phyloP scores from a whole-genome alignment of 2,888 invertebrate genomes.

The Agapetus fuscipes region DNA sequence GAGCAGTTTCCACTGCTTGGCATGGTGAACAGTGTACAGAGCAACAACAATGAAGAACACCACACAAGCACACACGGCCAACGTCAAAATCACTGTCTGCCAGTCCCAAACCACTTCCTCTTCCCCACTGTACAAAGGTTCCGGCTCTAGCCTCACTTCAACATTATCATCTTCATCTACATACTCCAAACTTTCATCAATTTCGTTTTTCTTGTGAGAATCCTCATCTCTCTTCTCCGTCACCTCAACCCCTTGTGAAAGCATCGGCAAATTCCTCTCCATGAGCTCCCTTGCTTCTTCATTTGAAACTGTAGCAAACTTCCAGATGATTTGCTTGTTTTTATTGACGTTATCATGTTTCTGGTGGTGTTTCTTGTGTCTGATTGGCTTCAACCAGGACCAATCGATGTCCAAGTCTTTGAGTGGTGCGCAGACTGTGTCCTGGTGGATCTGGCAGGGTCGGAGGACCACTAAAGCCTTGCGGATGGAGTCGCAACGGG shows the following conservation, averaged over 20 bases:
- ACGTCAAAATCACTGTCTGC: slow-evolving; percentile 60
- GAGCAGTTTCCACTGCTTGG: slow-evolving; percentile 69
- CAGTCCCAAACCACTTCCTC: slow-evolving; percentile 56
- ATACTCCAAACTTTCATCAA: slow-evolving; percentile 4
- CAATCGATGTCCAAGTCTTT: slow-evolving; percentile 55
- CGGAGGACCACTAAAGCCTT: slow-evolving; percentile 52
- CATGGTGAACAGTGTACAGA: slow-evolving; percentile 65
- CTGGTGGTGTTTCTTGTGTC: slow-evolving; percentile 13
- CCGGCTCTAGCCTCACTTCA: slow-evolving; percentile 30
- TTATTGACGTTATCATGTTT: slow-evolving; percentile 3
- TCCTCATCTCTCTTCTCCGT: slow-evolving; percentile 9
- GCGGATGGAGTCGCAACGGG: slow-evolving; percentile 50
- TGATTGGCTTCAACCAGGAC: slow-evolving; percentile 37
- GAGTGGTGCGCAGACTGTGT: slow-evolving; percentile 64
- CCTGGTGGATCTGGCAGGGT: slow-evolving; percentile 66
- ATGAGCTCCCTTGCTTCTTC: slow-evolving; percentile 17
- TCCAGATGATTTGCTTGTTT: slow-evolving; percentile 14
- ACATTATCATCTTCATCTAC: slow-evolving; percentile 34
- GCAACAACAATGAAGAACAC: slow-evolving; percentile 72
- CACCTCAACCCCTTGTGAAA: slow-evolving; percentile 12
- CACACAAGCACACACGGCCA: slow-evolving; percentile 67
- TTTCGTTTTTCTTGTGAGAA: slow-evolving; percentile 11
- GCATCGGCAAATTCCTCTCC: too few relatives aligned
- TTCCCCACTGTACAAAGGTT: slow-evolving; percentile 24
- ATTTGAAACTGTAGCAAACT: slow-evolving; percentile 8